Conservation (phyloP, 2,113 vertebrate species). For the Eretmochelys imbricata region DNA sequence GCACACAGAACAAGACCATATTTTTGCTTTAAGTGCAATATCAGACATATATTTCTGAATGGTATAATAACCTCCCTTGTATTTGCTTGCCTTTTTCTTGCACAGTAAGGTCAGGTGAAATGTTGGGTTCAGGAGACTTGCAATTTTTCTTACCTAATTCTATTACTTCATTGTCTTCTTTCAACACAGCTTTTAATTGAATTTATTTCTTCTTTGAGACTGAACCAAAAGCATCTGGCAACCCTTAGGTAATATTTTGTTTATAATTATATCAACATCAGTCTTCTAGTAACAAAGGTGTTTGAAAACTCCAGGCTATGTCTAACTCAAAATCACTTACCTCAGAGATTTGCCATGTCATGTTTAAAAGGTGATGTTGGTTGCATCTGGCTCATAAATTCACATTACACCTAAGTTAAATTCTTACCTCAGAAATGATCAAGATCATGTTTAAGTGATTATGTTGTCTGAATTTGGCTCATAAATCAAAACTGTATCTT, state of each 20-base stretch:
- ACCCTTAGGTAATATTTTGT: neutral
- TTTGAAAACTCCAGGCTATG: neutral
- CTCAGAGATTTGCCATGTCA: neutral
- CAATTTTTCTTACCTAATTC: neutral
- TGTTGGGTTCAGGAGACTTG: neutral
- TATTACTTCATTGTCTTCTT: neutral
- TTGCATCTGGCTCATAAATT: conserved; percentile 14
- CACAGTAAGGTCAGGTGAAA: neutral
- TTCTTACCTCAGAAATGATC: neutral
- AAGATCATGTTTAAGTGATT: neutral
- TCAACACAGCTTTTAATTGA: neutral
- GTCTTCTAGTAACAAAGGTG: neutral
- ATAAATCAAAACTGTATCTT: neutral
- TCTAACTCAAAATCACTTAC: neutral
- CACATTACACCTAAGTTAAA: neutral
- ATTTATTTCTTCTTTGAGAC: neutral
- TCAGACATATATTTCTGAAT: neutral
- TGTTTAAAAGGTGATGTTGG: neutral
- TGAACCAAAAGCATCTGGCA: neutral
- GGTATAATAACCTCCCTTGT: neutral
- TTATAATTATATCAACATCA: neutral
- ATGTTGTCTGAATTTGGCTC: neutral
- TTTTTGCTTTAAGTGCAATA: neutral
- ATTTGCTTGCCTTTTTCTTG: neutral
- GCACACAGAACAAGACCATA: neutral